Base-by-base conservation (phyloP, 2,113 vertebrate species). In the chimpanzee (Pan troglodytes) region DNA sequence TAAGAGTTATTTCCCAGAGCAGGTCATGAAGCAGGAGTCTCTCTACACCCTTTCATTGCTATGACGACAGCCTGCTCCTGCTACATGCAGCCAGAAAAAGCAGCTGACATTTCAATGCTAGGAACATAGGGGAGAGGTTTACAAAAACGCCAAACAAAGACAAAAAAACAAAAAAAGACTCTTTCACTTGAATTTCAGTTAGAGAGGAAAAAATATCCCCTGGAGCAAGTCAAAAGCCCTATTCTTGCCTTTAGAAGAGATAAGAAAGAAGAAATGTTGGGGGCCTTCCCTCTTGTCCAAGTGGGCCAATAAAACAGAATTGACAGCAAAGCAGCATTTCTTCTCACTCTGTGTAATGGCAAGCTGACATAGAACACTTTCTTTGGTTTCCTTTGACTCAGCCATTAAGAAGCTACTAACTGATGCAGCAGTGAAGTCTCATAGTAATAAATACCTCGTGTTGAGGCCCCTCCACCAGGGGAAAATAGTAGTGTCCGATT, bases 41-140 rank as follows among this genome's bases (percentile, higher is more conserved):
- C 85, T 97, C 80, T 79, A 17, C 90, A 27, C 93, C 72, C 97
- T 97, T 97, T 96, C 97, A 98, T 98, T 68, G n/a, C 97, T 81
- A 97, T 98, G 98, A 87, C 95, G 23, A 97, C 98, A 88, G 79
- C 82, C 55, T 50, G 91, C 72, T 82, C 79, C 88, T 59, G 88
- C 90, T 93, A 27, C 55, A 61, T 35, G 38, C 23, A 59, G 89
- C 93, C 97, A 95, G 97, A 95, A 97, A 96, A 97, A 97, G 96
- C 97, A 94, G 97, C 97, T 97, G 97, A 97, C 92, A 92, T 92
- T 97, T 96, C 97, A 90, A 75, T 6, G 32, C 50, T 13, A 79
- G 92, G 83, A 93, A 97, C 97, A 96, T 57, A 43, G 96, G 45
- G 70, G 96, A 73, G 76, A 98, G 88, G 81, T 92, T 94, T 85